Base-by-base conservation (phyloP, 2,113 vertebrate genomes). In the Rhinichthys klamathensis region DNA sequence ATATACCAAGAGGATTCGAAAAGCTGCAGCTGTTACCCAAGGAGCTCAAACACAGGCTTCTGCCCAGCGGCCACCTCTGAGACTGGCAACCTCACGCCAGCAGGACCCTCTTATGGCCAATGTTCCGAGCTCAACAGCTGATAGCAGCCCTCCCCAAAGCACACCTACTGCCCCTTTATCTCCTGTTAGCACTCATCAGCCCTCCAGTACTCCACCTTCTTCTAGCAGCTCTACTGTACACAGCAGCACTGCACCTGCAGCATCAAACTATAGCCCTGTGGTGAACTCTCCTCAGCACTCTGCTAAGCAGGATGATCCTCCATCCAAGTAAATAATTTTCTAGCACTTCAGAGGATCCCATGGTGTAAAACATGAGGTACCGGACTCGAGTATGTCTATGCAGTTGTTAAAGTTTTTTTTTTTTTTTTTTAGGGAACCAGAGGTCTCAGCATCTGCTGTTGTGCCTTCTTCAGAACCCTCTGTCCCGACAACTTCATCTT, bases 71-170 rank as follows among this genome's bases (percentile, higher is more conserved):
- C 94, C 89, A 54, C 92, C 95, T 7, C 89, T 92, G 82, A 93
- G 90, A 85, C 94, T 94, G 25, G 30, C 94, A 0, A 90, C 95
- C 60, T 93, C 96, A 60, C 93, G 95, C 41, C 96, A 97, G 89
- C 96, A 97, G 83, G 98, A 99, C 69, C 97, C 96, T 6, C 92
- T 96, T 0, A 93, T 96, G 88, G 93, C 95, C 92, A 1, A 88
- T 91, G 63, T 93, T 93, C 8, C 92, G 89, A 60, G 85, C 90
- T 92, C 95, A 54, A 73, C 93, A 8, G 91, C 94, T 69, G 87
- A 92, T 30, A 90, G 94, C 58, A 91, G 94, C 0, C 92, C 94
- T 8, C 83, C 91, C 2, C 83, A 89, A 3, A 87, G 38, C n/a
- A 72, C 93, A 1, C 84, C 94, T 32, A 91, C 94, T 0, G 87